A percentile compares a stretch with the other conserved stretches of the same genome.
phyloP scores from a whole-genome alignment of 2,888 invertebrate species.

The Torymus auratus region DNA sequence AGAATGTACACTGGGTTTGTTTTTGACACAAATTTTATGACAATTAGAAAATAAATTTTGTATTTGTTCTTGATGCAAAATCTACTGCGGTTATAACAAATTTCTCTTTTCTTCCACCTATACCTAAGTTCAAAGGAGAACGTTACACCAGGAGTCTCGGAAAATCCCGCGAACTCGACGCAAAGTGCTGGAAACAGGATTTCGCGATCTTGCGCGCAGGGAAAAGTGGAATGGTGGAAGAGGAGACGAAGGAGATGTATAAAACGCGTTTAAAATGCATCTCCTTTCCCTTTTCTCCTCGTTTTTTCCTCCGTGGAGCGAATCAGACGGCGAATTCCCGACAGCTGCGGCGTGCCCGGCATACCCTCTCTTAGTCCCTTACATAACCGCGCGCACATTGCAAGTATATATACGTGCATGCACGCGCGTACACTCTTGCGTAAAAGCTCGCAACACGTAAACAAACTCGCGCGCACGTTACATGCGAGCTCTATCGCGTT shows the following conservation, averaged over 20 bases:
- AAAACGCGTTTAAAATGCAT: slow-evolving; percentile 56
- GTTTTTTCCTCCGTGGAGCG: slow-evolving; percentile 9
- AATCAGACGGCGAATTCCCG: slow-evolving; percentile 40
- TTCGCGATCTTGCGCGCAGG: slow-evolving; percentile 18
- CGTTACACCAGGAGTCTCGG: slow-evolving; percentile 37
- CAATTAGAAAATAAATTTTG: too few relatives aligned
- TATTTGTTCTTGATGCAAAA: too few relatives aligned
- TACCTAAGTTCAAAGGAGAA: slow-evolving; percentile 2
- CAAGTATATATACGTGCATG: neutral
- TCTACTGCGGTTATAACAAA: too few relatives aligned
- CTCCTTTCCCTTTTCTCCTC: slow-evolving; percentile 23
- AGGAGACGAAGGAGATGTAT: slow-evolving; percentile 2
- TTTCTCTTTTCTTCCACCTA: too few relatives aligned
- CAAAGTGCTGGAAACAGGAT: slow-evolving; percentile 54
- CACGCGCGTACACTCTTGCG: neutral
- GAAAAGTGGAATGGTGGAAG: neutral
- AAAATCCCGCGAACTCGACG: slow-evolving; percentile 41
- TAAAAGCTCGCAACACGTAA: slow-evolving; percentile 22
- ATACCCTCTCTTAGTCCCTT: slow-evolving; percentile 28
- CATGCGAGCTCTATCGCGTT: slow-evolving; percentile 50
- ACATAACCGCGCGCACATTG: slow-evolving; percentile 8
- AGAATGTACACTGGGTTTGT: too few relatives aligned
- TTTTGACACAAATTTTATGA: too few relatives aligned
- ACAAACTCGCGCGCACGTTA: neutral
- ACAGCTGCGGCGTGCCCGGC: slow-evolving; percentile 55